Base-by-base conservation (phyloP, 35 echinoderm and acorn worm genomes). In the Lytechinus pictus region DNA sequence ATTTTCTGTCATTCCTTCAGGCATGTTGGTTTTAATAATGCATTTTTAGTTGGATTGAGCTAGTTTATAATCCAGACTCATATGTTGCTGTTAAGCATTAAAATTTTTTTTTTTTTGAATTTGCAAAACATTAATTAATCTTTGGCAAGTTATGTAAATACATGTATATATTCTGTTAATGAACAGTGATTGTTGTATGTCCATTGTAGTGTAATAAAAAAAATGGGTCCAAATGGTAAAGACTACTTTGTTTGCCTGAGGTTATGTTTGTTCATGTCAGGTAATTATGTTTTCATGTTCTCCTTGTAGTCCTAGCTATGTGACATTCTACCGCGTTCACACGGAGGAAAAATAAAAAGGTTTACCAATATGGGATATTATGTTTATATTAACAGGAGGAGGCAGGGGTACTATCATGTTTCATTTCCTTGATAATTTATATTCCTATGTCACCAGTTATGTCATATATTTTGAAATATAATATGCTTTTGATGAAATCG, bases 251-350 rank as follows among this genome's bases (percentile, higher is more conserved):
- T 24, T 79, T 79, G 66, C 66, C 66, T 24, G 19, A 79, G 66
- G 66, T 16, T 24, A n/a, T n/a, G 66, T 79, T 24, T 24, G 66
- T n/a, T 19, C 66, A 24, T 79, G n/a, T 79, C 66, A 6, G 66
- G 66, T 79, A 79, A 79, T 79, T 79, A 79, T 79, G 66, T 79
- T 79, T 79, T 79, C 66, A 79, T 79, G 66, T 79, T 79, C 66
- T 24, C 66, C 66, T 79, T 79, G n/a, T 79, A 79, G 19, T 79
- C 16, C 66, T 16, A 72, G 61, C 66, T 19, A 79, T 79, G 21
- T 79, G 66, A 79, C 66, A 79, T 16, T 16, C 19, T 79, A 5
- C 19, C 33, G 2, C 2, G 33, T 44, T 44, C 33, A 44, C 33
- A 44, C 33, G 0, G 33, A 44, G 33, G 33, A 44, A 44, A 44